Conservation (phyloP, 1,140 invertebrate species). For the Papilio polytes region DNA sequence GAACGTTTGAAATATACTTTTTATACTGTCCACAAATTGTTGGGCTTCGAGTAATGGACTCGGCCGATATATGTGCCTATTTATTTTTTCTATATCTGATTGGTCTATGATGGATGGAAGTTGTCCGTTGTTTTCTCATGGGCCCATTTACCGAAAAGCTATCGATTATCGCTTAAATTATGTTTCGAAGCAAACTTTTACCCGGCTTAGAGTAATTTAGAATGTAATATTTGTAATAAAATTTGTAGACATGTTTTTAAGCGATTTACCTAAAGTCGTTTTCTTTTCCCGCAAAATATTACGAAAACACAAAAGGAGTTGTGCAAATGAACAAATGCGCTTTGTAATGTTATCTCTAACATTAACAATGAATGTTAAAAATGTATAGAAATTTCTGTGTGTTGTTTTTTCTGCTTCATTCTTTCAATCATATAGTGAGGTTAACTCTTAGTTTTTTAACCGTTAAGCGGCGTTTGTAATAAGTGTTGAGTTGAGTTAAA, state of each 20-base stretch:
- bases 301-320: slow-evolving; percentile 14
- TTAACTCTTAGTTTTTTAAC: slow-evolving; percentile 45
- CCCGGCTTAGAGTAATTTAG: background rate
- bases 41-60: slow-evolving; percentile 77
- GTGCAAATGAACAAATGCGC: slow-evolving; percentile 31
- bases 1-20: slow-evolving; percentile 78
- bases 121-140: slow-evolving; percentile 63
- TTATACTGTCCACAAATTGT: slow-evolving; percentile 76
- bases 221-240: background rate
- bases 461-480: slow-evolving; percentile 60
- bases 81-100: slow-evolving; percentile 72
- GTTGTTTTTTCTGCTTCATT: slow-evolving; percentile 26
- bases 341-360: slow-evolving; percentile 33
- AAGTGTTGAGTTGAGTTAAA: slow-evolving; percentile 53
- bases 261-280: background rate
- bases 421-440: slow-evolving; percentile 24
- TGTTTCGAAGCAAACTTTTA: slow-evolving; percentile 18
- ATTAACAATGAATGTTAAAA: slow-evolving; percentile 32
- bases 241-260: background rate
- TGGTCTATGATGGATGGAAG: slow-evolving; percentile 75
- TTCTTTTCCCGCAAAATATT: background rate
- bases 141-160: slow-evolving; percentile 57
- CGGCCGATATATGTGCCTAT: slow-evolving; percentile 65
- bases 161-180: slow-evolving; percentile 50
- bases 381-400: slow-evolving; percentile 20